A percentile compares a stretch with the other conserved stretches of the same genome.
Evolutionary conservation across 2,797 vertebrate genomes (phyloP).

Genomic region (Cyprinodon diabolis): DNA sequence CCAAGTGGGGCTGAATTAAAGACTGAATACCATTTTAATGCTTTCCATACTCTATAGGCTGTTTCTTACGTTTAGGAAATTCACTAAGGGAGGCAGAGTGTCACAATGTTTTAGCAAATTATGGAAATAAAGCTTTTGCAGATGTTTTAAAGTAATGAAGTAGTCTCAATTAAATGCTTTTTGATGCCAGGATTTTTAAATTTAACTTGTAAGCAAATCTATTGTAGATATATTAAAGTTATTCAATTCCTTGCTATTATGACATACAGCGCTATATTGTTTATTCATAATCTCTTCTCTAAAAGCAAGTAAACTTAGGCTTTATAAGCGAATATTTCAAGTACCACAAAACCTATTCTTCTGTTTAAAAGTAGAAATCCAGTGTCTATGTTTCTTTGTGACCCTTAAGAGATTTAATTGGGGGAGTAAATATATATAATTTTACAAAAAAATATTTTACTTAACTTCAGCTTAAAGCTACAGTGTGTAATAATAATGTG

Average conservation of each 20-base stretch:
- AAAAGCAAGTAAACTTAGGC: neutral
- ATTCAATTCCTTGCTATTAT: neutral
- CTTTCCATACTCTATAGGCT: neutral
- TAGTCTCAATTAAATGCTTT: neutral
- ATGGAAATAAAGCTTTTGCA: neutral
- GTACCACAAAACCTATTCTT: neutral
- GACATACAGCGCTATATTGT: neutral
- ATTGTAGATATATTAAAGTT: neutral
- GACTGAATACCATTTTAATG: neutral
- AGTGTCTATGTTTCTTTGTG: neutral
- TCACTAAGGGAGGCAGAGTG: neutral
- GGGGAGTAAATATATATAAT: no score
- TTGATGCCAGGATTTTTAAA: neutral
- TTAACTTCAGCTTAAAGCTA: no score
- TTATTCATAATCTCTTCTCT: no score
- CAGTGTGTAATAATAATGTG: no score
- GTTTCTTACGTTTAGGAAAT: neutral
- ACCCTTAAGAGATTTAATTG: no score
- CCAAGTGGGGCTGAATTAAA: neutral
- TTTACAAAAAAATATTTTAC: no score
- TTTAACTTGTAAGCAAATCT: neutral
- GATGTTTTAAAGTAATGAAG: neutral
- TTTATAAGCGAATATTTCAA: neutral
- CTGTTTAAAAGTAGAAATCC: neutral
- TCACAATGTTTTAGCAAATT: neutral